Percentiles rank a stretch among this genome's conserved stretches.
Evolutionary conservation across 2,797 vertebrate species (phyloP).

Genomic region (Acanthornis magna): DNA sequence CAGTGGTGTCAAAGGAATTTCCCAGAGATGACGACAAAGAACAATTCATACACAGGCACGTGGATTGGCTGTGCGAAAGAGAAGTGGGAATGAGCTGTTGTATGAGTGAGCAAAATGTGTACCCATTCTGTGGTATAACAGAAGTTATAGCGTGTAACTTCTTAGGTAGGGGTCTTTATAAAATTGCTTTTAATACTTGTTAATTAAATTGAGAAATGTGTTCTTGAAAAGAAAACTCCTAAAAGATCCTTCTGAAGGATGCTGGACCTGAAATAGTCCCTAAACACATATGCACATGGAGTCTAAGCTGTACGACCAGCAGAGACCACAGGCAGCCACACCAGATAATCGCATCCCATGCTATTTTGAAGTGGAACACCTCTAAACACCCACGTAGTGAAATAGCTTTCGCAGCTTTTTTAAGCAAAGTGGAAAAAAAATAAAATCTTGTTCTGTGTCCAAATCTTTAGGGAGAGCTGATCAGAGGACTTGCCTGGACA

Average conservation of each 20-base stretch:
- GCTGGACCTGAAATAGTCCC: not conserved
- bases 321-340: not conserved
- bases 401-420: not conserved
- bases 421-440: not conserved
- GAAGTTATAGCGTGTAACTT: not conserved
- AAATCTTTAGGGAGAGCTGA: not conserved
- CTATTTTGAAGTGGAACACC: not conserved
- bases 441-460: not conserved
- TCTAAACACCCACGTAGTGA: not conserved
- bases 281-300: not conserved
- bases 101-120: not conserved
- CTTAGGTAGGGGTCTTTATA: not conserved
- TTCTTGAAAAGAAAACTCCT: not conserved
- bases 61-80: not conserved
- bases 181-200: not conserved
- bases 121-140: not conserved
- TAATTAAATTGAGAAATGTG: not conserved
- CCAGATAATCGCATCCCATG: not conserved
- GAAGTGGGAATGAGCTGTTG: not conserved
- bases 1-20: not conserved
- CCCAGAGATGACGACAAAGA: not conserved
- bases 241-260: not conserved
- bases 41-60: rapidly evolving
- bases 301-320: not conserved
- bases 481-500: not conserved